phyloP scores from a whole-genome alignment of 2,797 vertebrate species.

The Sparidentex hasta region DNA sequence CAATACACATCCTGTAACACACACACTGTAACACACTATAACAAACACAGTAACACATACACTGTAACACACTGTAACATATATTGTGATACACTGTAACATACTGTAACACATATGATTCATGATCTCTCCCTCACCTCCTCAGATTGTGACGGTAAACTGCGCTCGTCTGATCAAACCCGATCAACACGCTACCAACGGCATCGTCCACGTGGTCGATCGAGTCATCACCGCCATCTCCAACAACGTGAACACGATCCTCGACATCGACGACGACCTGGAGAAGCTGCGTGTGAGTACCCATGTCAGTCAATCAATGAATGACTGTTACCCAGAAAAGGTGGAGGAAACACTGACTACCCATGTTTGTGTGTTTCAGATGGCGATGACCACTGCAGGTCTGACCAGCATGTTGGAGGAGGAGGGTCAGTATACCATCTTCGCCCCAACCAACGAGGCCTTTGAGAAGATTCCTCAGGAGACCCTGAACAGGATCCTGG shows the following conservation, averaged over 20 bases:
- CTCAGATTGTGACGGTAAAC: slow-evolving; percentile 96
- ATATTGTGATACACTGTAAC: neutral
- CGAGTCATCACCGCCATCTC: slow-evolving; percentile 95
- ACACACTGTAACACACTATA: neutral
- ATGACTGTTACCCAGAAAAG: neutral
- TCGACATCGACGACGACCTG: slow-evolving; percentile 93
- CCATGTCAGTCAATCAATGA: neutral
- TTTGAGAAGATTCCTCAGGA: slow-evolving; percentile 94
- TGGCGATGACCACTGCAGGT: slow-evolving; percentile 92
- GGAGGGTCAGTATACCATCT: slow-evolving; percentile 91
- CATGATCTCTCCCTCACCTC: neutral
- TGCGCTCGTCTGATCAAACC: slow-evolving; percentile 96
- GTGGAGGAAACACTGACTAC: neutral
- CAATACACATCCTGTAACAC: neutral
- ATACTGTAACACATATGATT: neutral
- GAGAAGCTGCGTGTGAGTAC: slow-evolving; percentile 92
- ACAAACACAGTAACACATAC: neutral
- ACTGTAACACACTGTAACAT: no score
- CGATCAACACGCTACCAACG: slow-evolving; percentile 96
- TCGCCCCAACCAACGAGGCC: slow-evolving; percentile 96
- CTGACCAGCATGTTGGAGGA: slow-evolving; percentile 90
- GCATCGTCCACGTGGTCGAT: slow-evolving; percentile 97
- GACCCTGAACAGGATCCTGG: slow-evolving; percentile 93
- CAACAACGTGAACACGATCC: slow-evolving; percentile 89
- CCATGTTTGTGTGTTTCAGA: slow-evolving; percentile 75